Base-by-base conservation (phyloP, 2,888 invertebrate genomes). In the Podotricha telesiphe region DNA sequence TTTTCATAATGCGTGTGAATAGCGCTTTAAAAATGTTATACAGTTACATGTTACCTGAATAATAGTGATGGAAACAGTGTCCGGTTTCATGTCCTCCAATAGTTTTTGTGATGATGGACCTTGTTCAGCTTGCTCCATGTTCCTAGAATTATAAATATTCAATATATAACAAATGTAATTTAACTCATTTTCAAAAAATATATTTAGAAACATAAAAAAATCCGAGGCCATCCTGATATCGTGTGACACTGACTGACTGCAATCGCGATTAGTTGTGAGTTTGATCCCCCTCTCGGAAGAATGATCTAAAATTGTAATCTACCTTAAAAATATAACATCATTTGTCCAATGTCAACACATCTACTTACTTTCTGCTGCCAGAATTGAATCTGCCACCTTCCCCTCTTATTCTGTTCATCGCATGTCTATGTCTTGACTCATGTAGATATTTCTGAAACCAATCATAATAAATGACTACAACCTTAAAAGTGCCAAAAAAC, bases 321-420 rank as follows among this genome's bases (percentile, higher is more conserved):
- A n/a, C n/a, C n/a, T n/a, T n/a, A n/a, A n/a, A n/a, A n/a, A n/a
- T 8, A 37, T 37, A 37, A 8, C 8, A 6, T 37, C 1, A 8
- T 37, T 10, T 37, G 6, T 37, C 4, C 42, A 3, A 11, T 42
- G 7, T 19, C 13, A 19, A 19, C 19, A n/a, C 13, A 13, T 68
- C 51, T 59, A 84, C 89, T 86, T 74, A 92, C 92, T 90, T 92
- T 73, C 90, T 87, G 68, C 91, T 92, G 19, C 93, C 93, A 0
- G 98, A 96, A 85, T 98, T 97, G 87, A 99, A 99, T 74, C 99
- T 94, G 5, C 99, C 99, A 17, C 99, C 99, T 92, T 99, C 98
- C 0, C 99, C 99, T 66, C 99, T 95, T 81, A 98, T 96, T 81
- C 99, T 94, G 86, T 99, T 99, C 98, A 99, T 98, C 0, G 99